Conservation (phyloP, 1,140 invertebrate species). For the Meloidogyne floridensis region DNA sequence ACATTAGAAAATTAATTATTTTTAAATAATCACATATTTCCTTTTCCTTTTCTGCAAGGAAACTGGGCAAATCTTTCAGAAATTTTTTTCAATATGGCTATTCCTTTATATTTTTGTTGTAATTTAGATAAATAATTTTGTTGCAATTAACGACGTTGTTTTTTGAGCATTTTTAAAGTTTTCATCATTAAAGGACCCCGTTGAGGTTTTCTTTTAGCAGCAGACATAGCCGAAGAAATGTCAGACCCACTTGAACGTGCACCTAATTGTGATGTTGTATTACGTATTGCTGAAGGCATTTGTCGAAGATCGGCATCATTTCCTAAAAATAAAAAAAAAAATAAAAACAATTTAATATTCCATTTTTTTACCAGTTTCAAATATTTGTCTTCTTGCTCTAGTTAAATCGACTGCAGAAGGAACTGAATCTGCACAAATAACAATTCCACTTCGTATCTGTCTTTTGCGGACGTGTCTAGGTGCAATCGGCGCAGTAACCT, state of each 20-base stretch:
- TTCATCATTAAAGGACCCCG: constrained; percentile 29
- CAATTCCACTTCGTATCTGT: constrained; percentile 17
- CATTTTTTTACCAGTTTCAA: constrained; percentile 14
- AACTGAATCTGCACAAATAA: constrained; percentile 15
- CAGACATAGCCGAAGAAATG: constrained; percentile 6
- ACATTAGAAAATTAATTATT: too few species aligned
- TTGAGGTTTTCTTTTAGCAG: constrained; percentile 22
- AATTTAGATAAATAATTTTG: too few species aligned
- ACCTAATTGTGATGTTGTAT: constrained; percentile 5
- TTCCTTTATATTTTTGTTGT: neutral
- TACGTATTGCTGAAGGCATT: constrained; percentile 29
- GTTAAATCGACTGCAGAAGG: constrained; percentile 30
- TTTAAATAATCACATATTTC: too few species aligned
- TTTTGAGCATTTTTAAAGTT: constrained; percentile 29
- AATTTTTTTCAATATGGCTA: neutral
- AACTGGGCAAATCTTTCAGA: too few species aligned
- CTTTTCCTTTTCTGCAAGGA: too few species aligned
- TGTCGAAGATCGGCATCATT: constrained; percentile 23
- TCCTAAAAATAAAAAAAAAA: constrained; percentile 1
- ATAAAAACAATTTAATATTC: neutral
- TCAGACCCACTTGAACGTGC: neutral
- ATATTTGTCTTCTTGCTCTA: constrained; percentile 26
- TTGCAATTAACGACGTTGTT: neutral
- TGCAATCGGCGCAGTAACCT: constrained; percentile 28
- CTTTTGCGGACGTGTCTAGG: constrained; percentile 18